Conservation (phyloP, 2,888 invertebrate genomes). For the Pterobdella sp. region DNA sequence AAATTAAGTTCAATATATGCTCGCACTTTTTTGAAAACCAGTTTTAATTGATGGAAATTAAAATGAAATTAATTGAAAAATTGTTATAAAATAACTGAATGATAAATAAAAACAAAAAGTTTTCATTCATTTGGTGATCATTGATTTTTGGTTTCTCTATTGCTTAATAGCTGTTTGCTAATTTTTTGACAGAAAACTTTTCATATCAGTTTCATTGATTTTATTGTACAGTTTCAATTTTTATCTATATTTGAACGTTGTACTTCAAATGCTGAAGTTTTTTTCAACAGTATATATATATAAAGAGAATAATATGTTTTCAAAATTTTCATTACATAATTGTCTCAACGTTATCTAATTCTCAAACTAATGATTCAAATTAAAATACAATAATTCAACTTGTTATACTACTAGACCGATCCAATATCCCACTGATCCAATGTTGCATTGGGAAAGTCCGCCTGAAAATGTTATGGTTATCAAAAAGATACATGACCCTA, state of each 20-base stretch:
- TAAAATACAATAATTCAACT: neutral
- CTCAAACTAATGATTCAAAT: too few species aligned
- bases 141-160: too few species aligned
- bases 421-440: constrained; percentile 91
- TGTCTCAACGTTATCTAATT: too few species aligned
- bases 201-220: too few species aligned
- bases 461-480: constrained; percentile 91
- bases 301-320: too few species aligned
- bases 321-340: too few species aligned
- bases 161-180: too few species aligned
- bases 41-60: neutral
- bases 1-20: neutral
- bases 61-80: neutral
- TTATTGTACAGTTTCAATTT: too few species aligned
- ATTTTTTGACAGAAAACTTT: too few species aligned
- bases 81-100: neutral
- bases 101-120: constrained; percentile 10
- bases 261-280: too few species aligned
- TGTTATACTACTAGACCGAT: constrained; percentile 57
- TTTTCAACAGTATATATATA: too few species aligned
- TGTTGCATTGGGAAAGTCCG: constrained; percentile 91
- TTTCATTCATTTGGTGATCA: neutral
- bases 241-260: too few species aligned
- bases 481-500: constrained; percentile 86
- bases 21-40: neutral